These are phyloP conservation scores for Drosophila bunnanda DNA, from an alignment of 2,888 invertebrate species.

Conservation along the genomic window DNA sequence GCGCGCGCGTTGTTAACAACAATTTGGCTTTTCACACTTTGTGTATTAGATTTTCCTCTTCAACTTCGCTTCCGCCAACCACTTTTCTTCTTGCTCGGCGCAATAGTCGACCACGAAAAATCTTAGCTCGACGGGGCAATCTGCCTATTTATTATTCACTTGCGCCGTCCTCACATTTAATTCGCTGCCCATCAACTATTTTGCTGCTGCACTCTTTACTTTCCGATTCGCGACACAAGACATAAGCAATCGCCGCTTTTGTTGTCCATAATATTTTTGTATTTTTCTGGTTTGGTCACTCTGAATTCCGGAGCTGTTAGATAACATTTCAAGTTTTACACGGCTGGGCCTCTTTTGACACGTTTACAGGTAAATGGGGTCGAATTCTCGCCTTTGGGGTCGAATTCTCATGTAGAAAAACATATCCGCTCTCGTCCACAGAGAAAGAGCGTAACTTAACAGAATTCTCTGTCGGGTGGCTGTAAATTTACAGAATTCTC, in stretches of 20 bases:
- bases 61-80: slow-evolving; percentile 49
- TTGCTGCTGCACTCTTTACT: slow-evolving; percentile 30
- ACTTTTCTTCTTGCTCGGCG: slow-evolving; percentile 55
- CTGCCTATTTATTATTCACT: slow-evolving; percentile 12
- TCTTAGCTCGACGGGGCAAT: slow-evolving; percentile 4
- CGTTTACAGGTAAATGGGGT: no score
- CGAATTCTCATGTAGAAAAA: no score
- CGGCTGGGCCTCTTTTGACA: no score
- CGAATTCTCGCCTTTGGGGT: no score
- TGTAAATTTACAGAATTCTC: no score
- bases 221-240: slow-evolving; percentile 17
- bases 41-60: slow-evolving; percentile 50
- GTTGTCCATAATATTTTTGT: no score
- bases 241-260: background rate
- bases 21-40: slow-evolving; percentile 52
- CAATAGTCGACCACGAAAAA: slow-evolving; percentile 45
- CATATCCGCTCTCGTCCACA: no score
- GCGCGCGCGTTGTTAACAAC: slow-evolving; percentile 46
- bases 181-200: slow-evolving; percentile 1
- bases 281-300: no score
- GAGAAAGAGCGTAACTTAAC: no score
- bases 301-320: no score
- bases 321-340: no score
- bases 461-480: no score
- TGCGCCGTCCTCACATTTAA: slow-evolving; percentile 21